Percentiles rank a stretch among this genome's conserved stretches.
Conservation (phyloP, 2,888 invertebrate species). For the Acleris holmiana region DNA sequence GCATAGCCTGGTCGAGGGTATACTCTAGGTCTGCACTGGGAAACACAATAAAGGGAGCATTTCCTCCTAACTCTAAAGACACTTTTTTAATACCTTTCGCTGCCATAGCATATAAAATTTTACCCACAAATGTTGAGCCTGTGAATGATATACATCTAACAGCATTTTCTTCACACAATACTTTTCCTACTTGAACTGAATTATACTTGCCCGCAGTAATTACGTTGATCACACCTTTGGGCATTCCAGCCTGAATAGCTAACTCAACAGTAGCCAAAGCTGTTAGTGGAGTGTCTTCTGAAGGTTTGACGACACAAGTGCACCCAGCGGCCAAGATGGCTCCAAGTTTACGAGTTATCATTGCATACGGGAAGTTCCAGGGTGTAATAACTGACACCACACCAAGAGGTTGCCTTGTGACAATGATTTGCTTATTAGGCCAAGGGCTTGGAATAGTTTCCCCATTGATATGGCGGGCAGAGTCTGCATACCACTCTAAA, state of each 20-base stretch:
- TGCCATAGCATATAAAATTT: slow-evolving; percentile 92
- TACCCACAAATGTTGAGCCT: slow-evolving; percentile 96
- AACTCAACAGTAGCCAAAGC: slow-evolving; percentile 94
- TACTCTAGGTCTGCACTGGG: slow-evolving; percentile 93
- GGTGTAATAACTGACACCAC: slow-evolving; percentile 98
- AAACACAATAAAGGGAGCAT: slow-evolving; percentile 99
- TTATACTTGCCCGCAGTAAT: slow-evolving; percentile 91
- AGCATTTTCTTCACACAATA: slow-evolving; percentile 92
- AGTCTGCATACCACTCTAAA: slow-evolving; percentile 98
- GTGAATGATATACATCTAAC: slow-evolving; percentile 98
- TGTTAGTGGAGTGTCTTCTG: slow-evolving; percentile 98
- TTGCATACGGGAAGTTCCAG: slow-evolving; percentile 97
- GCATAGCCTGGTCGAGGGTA: slow-evolving; percentile 94
- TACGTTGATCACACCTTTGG: slow-evolving; percentile 96
- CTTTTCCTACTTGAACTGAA: slow-evolving; percentile 91
- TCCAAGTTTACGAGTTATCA: slow-evolving; percentile 98
- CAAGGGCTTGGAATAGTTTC: slow-evolving; percentile 90
- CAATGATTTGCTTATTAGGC: slow-evolving; percentile 89
- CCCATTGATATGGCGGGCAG: slow-evolving; percentile 93
- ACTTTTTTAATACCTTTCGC: slow-evolving; percentile 94
- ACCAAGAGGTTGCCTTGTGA: slow-evolving; percentile 94
- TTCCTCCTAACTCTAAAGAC: slow-evolving; percentile 97
- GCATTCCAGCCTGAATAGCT: slow-evolving; percentile 95
- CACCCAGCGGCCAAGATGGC: slow-evolving; percentile 98
- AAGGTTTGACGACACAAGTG: slow-evolving; percentile 96